Evolutionary conservation across 2,797 vertebrate species (phyloP).

Genomic region (Sarcophilus harrisii): DNA sequence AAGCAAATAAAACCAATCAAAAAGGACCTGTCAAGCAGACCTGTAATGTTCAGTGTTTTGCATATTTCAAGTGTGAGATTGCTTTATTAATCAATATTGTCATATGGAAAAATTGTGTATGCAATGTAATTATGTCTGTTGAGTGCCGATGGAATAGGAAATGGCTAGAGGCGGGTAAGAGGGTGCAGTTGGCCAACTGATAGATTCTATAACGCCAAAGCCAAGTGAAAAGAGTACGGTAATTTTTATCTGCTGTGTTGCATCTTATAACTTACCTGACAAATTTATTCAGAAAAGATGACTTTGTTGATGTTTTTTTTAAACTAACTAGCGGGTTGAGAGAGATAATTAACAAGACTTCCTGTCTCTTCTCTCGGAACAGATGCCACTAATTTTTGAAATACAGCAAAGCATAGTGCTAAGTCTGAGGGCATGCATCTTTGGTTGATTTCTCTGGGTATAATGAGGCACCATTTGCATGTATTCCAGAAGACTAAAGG

Average conservation of each 20-base stretch:
- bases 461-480: slow-evolving; percentile 77
- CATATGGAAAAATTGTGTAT: slow-evolving; percentile 27
- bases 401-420: slow-evolving; percentile 73
- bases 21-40: slow-evolving; percentile 50
- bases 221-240: slow-evolving; percentile 60
- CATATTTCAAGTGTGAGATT: slow-evolving; percentile 36
- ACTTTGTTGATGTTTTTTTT: slow-evolving; percentile 75
- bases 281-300: slow-evolving; percentile 80
- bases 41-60: slow-evolving; percentile 24
- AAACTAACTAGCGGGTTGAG: slow-evolving; percentile 77
- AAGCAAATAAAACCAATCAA: slow-evolving; percentile 44
- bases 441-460: slow-evolving; percentile 74
- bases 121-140: slow-evolving; percentile 51
- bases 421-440: slow-evolving; percentile 75
- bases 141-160: slow-evolving; percentile 37
- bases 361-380: slow-evolving; percentile 78
- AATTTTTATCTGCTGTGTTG: slow-evolving; percentile 68
- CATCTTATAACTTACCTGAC: slow-evolving; percentile 77
- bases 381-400: slow-evolving; percentile 79
- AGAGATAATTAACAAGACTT: slow-evolving; percentile 80
- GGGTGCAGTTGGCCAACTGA: slow-evolving; percentile 53
- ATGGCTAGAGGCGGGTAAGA: slow-evolving; percentile 13
- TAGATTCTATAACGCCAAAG: slow-evolving; percentile 38
- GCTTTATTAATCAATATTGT: slow-evolving; percentile 62
- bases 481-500: slow-evolving; percentile 67